Conservation (phyloP, 1,140 invertebrate species). For the Thereuonema tuberculata region DNA sequence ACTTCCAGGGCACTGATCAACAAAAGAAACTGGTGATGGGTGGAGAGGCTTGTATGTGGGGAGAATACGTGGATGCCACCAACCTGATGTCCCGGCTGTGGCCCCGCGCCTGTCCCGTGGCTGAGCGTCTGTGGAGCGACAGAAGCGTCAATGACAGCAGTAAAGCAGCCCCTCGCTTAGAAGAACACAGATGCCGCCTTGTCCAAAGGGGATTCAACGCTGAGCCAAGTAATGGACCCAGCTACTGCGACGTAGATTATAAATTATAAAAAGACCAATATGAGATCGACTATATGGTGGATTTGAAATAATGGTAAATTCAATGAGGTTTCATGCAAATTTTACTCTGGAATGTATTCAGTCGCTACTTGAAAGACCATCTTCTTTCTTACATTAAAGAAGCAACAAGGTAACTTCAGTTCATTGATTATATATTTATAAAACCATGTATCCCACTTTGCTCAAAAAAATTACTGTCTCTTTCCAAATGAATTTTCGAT, state of each 20-base stretch:
- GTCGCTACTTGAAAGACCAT: neutral
- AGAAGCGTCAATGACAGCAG: conserved; percentile 35
- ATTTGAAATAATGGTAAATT: too few species aligned
- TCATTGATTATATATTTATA: too few species aligned
- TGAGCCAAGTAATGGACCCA: conserved; percentile 44
- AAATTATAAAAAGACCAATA: neutral
- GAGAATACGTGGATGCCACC: conserved; percentile 60
- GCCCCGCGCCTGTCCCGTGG: conserved; percentile 64
- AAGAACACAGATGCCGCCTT: conserved; percentile 46
- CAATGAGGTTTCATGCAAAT: too few species aligned
- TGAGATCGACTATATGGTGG: too few species aligned
- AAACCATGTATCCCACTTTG: too few species aligned
- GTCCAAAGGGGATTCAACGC: conserved; percentile 52
- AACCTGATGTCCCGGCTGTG: conserved; percentile 48
- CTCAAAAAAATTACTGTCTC: too few species aligned
- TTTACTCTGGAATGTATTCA: neutral
- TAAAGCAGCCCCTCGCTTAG: conserved; percentile 36
- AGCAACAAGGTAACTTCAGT: too few species aligned
- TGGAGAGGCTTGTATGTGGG: conserved; percentile 86
- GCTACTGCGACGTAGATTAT: conserved; percentile 25
- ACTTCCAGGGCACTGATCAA: conserved; percentile 37
- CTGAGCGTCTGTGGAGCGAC: conserved; percentile 67
- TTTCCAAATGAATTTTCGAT: too few species aligned
- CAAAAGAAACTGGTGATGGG: conserved; percentile 45
- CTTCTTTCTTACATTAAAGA: too few species aligned